Base-by-base conservation (phyloP, 64 coral and sea anemone genomes). In the Pocillopora verrucosa region DNA sequence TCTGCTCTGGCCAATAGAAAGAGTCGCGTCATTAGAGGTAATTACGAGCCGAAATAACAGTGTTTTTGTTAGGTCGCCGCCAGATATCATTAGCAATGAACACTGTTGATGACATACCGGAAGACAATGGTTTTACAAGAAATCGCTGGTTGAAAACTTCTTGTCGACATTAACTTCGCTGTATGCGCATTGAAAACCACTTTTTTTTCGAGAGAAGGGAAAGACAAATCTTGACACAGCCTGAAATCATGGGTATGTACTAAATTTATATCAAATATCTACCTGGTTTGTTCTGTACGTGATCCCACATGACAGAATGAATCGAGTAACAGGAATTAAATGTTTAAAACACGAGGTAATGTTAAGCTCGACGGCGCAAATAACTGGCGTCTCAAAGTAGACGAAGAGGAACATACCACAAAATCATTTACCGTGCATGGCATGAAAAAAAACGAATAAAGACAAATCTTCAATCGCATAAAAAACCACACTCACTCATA, bases 41-140 rank as follows among this genome's bases (percentile, higher is more conserved):
- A 85, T 85, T 85, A 45, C 64, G 36, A 16, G 10, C 36, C 63
- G 17, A 45, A 85, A 85, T 72, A 85, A 58, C 82, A 85, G 63
- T 58, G 61, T 85, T 72, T 85, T 85, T 72, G 82, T 85, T 85
- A 72, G 69, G 57, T 45, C 41, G 65, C 82, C 64, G 82, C 82
- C 82, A 85, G 82, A 85, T 72, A 85, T 85, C 82, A 85, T 72
- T 72, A 72, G 82, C 65, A 38, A 15, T 51, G 64, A 85, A 85
- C 65, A 85, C 38, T 63, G 57, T 65, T 72, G 65, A 85, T 85
- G 82, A 72, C 69, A 45, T 85, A 85, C 36, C 16, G 37, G 82
- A 65, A 12, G 59, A 81, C 38, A 85, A 85, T 72, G 36, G 57
- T 56, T 85, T 85, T 85, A 12, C 11, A 70, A 26, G 72, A 57